A percentile compares a stretch with the other conserved stretches of the same genome.
Evolutionary conservation across 1,140 invertebrate genomes (phyloP).

Genomic region (Hormaphis cornu): DNA sequence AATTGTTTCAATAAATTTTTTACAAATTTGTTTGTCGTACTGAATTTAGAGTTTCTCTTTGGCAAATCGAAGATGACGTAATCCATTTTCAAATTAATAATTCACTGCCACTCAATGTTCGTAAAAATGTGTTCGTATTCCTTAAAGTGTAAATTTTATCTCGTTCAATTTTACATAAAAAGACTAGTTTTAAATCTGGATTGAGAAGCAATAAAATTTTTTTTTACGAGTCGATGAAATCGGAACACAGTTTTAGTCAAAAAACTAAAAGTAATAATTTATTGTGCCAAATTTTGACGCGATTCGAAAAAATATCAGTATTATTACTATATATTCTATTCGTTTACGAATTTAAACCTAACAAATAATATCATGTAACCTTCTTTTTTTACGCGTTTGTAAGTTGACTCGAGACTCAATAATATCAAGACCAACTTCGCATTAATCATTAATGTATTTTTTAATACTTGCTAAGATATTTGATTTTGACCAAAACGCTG

Average conservation of each 20-base stretch:
- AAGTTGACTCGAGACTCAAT: not conserved
- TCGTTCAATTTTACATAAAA: not conserved
- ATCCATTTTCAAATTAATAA: not conserved
- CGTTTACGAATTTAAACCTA: not conserved
- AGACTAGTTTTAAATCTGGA: not conserved
- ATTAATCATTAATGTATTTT: not conserved
- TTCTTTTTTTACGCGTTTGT: not conserved
- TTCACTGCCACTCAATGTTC: constrained; percentile 1
- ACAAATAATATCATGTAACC: not conserved
- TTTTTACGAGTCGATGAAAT: too few relatives aligned
- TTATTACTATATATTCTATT: not conserved
- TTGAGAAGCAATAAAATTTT: constrained; percentile 7
- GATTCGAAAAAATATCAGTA: not conserved
- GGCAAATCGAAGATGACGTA: not conserved
- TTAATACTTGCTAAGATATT: not conserved
- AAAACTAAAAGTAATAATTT: not conserved
- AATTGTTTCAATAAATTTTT: not conserved
- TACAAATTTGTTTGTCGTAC: not conserved
- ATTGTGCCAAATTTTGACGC: not conserved
- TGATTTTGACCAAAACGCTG: not conserved
- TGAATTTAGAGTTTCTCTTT: too few relatives aligned
- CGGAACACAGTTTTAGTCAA: too few relatives aligned
- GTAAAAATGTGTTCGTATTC: constrained; percentile 15
- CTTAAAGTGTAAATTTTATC: not conserved
- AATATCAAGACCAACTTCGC: too few relatives aligned